phyloP scores from a whole-genome alignment of 2,113 vertebrate genomes.

The Halcyon malimbica region DNA sequence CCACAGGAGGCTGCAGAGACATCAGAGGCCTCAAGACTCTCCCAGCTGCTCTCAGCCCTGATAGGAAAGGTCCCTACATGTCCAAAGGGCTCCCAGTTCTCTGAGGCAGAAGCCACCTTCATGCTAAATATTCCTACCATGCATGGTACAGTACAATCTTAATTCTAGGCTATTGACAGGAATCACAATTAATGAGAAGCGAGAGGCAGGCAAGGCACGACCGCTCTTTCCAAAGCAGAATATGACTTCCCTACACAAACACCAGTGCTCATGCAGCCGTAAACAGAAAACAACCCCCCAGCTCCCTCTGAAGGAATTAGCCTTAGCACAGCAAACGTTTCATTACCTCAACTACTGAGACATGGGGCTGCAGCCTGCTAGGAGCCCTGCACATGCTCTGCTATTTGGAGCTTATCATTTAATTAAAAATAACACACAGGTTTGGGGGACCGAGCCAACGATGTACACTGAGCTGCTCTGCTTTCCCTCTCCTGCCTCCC shows the following conservation, averaged over 20 bases:
- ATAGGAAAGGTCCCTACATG: background rate
- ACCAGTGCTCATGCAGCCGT: background rate
- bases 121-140: background rate
- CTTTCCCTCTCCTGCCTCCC: background rate
- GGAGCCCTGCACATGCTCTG: background rate
- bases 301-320: background rate
- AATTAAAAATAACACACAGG: slow-evolving; percentile 23
- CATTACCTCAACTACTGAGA: background rate
- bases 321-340: background rate
- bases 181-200: background rate
- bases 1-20: background rate
- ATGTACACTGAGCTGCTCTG: background rate
- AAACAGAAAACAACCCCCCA: background rate
- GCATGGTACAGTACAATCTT: background rate
- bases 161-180: background rate
- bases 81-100: background rate
- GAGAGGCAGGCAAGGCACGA: background rate
- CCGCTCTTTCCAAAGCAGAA: background rate
- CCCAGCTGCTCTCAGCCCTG: background rate
- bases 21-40: background rate
- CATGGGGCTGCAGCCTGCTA: background rate
- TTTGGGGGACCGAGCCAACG: background rate
- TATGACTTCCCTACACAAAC: background rate
- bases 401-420: slow-evolving; percentile 26
- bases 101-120: background rate